Percentiles rank a stretch among this genome's conserved stretches.
Evolutionary conservation across 1,140 invertebrate genomes (phyloP).

Genomic region (Eurosta solidaginis): DNA sequence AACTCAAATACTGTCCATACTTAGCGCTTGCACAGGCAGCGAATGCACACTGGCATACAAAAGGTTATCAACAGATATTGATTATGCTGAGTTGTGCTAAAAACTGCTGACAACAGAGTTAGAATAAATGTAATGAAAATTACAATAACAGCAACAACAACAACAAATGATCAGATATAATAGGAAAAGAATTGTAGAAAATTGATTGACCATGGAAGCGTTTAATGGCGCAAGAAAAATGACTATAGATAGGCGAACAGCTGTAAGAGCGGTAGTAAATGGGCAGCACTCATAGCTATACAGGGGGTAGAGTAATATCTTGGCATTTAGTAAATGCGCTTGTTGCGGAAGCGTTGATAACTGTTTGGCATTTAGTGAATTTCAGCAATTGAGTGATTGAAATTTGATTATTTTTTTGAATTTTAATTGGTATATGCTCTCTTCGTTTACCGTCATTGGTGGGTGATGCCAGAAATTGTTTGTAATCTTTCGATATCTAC

Average conservation of each 20-base stretch:
- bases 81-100: constrained; percentile 20
- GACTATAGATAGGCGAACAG: neutral
- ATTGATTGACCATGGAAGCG: constrained; percentile 20
- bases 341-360: neutral
- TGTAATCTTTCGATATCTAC: no score
- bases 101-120: constrained; percentile 19
- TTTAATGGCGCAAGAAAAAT: constrained; percentile 10
- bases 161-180: neutral
- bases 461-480: no score
- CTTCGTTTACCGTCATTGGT: no score
- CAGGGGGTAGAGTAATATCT: neutral
- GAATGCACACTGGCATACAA: neutral
- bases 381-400: no score
- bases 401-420: no score
- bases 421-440: no score
- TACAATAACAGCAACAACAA: neutral
- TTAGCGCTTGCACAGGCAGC: no score
- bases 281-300: no score
- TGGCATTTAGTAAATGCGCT: neutral
- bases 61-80: constrained; percentile 21
- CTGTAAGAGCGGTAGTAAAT: no score
- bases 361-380: neutral
- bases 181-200: neutral
- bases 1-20: neutral
- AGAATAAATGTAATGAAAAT: neutral